A percentile compares a stretch with the other conserved stretches of the same genome.
Conservation (phyloP, 1,140 invertebrate genomes). For the Heliconius hewitsoni region DNA sequence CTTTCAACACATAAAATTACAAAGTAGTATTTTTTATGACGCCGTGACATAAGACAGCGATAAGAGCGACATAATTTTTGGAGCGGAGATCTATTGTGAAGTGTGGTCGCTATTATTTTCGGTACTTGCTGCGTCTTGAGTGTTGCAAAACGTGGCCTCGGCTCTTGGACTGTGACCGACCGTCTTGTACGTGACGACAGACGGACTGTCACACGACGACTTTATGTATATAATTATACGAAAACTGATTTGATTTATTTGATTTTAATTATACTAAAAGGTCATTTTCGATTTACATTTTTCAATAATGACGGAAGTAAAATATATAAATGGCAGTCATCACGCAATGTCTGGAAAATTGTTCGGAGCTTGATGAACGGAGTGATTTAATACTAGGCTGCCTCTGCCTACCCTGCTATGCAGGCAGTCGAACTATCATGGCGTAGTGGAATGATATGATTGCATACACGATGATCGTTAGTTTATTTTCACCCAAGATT, state of each 20-base stretch:
- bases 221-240: neutral
- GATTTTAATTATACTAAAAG: no score
- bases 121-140: neutral
- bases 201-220: neutral
- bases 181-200: neutral
- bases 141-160: slow-evolving; percentile 9
- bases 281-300: neutral
- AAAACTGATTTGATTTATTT: no score
- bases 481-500: no score
- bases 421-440: no score
- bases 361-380: no score
- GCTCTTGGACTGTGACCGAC: slow-evolving; percentile 1
- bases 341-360: no score
- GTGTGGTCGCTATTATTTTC: neutral
- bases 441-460: no score
- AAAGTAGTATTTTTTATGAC: neutral
- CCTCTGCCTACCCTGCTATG: no score
- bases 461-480: no score
- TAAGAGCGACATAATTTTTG: slow-evolving; percentile 10
- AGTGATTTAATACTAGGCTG: no score
- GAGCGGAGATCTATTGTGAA: slow-evolving; percentile 15
- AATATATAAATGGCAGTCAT: neutral
- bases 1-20: neutral
- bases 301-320: neutral
- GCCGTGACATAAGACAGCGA: neutral